phyloP scores from a whole-genome alignment of 1,140 invertebrate species.

The Brachionus rotundiformis region DNA sequence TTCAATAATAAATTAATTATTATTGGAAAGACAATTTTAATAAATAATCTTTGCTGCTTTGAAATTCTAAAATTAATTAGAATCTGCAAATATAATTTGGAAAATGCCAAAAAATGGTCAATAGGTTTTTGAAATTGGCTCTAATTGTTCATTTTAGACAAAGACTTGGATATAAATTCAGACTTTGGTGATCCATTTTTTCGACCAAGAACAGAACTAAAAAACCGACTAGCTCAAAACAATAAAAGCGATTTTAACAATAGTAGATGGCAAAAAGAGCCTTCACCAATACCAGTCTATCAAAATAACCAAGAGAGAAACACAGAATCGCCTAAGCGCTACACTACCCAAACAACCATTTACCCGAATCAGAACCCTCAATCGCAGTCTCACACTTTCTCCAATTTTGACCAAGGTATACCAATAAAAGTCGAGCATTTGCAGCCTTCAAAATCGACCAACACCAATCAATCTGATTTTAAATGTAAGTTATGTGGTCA shows the following conservation, averaged over 20 bases:
- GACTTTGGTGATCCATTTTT: slow-evolving; percentile 4
- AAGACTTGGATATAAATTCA: not conserved
- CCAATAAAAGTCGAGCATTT: slow-evolving; percentile 35
- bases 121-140: too few relatives aligned
- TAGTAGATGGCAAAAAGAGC: not conserved
- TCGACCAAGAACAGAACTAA: not conserved
- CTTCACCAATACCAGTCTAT: slow-evolving; percentile 22
- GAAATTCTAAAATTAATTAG: too few relatives aligned
- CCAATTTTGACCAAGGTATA: not conserved
- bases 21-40: too few relatives aligned
- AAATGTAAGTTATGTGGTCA: slow-evolving; percentile 27
- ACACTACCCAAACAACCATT: slow-evolving; percentile 32
- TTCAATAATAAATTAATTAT: too few relatives aligned
- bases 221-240: not conserved
- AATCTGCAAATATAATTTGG: too few relatives aligned
- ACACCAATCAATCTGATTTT: slow-evolving; percentile 14
- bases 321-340: slow-evolving; percentile 1
- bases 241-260: not conserved
- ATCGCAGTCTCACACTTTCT: not conserved
- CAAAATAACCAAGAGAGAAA: slow-evolving; percentile 7
- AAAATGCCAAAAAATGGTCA: too few relatives aligned
- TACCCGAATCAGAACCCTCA: not conserved
- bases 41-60: too few relatives aligned
- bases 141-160: not conserved
- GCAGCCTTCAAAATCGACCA: not conserved